Conservation (phyloP, 2,888 invertebrate genomes). For the Caenorhabditis doughertyi region DNA sequence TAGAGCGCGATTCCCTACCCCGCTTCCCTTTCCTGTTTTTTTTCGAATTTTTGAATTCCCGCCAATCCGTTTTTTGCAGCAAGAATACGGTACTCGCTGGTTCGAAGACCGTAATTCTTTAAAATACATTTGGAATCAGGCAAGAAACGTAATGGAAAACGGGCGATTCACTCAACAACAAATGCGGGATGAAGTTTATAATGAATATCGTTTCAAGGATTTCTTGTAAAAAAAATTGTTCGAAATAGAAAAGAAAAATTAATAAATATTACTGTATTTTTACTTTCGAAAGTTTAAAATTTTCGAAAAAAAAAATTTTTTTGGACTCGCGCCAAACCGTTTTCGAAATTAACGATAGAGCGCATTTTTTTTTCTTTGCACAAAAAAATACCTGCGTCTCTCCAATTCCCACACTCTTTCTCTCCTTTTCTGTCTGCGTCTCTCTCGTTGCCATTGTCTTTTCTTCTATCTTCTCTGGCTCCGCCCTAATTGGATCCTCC, state of each 20-base stretch:
- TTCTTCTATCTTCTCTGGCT: not conserved
- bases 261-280: no score
- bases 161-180: constrained; percentile 26
- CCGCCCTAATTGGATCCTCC: constrained; percentile 23
- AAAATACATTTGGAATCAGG: constrained; percentile 42
- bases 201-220: constrained; percentile 14
- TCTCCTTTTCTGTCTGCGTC: constrained; percentile 53
- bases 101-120: constrained; percentile 9
- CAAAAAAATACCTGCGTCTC: constrained; percentile 25
- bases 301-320: no score
- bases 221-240: not conserved
- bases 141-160: constrained; percentile 27
- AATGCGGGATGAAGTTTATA: constrained; percentile 23
- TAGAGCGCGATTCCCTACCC: no score
- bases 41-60: no score
- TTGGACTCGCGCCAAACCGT: no score
- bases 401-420: not conserved
- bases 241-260: no score
- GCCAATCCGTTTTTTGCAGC: not conserved
- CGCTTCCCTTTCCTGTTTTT: no score
- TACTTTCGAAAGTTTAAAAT: no score
- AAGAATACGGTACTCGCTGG: constrained; percentile 37
- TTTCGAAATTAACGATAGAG: no score
- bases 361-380: no score
- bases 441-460: constrained; percentile 29